phyloP scores from a whole-genome alignment of 2,113 vertebrate genomes.

The Dicaeum eximium region DNA sequence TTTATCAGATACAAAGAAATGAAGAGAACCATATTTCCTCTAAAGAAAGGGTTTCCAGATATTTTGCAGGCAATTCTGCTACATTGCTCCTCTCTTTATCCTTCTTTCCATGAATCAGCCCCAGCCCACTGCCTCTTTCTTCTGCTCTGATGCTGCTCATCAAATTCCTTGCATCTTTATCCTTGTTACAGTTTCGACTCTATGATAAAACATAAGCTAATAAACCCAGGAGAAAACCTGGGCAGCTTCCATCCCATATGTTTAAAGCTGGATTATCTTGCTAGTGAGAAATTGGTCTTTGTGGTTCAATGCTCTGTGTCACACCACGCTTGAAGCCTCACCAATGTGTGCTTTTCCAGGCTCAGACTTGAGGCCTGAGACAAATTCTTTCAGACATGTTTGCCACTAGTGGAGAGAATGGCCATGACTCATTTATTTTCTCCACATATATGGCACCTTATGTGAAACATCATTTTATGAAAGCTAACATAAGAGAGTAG shows the following conservation, averaged over 20 bases:
- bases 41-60: background rate
- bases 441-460: background rate
- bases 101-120: background rate
- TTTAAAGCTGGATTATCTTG: background rate
- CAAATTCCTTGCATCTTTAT: background rate
- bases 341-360: background rate
- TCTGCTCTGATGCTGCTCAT: background rate
- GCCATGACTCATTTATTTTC: background rate
- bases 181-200: background rate
- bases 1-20: background rate
- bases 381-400: background rate
- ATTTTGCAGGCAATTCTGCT: background rate
- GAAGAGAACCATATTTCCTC: background rate
- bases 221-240: background rate
- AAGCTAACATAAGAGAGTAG: background rate
- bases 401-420: background rate
- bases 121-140: background rate
- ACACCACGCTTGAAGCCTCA: background rate
- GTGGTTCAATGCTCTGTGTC: background rate
- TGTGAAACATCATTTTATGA: background rate
- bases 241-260: too few relatives aligned
- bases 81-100: background rate
- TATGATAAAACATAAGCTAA: background rate
- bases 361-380: background rate
- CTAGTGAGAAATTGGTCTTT: background rate